These are phyloP conservation scores for Cryptoprocta ferox DNA, from an alignment of 2,797 vertebrate species.

Conservation along the genomic window DNA sequence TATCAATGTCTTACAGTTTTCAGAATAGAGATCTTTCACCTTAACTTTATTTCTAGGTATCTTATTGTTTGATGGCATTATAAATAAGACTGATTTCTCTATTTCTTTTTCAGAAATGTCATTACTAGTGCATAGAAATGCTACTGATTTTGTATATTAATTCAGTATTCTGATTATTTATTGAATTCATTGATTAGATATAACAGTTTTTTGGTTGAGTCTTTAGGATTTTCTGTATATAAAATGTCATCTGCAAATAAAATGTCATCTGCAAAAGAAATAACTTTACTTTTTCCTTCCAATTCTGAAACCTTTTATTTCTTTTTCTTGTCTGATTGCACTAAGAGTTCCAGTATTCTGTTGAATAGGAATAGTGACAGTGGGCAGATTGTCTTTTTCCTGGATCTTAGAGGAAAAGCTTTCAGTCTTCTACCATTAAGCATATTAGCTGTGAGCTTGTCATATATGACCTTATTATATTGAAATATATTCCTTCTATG, in stretches of 20 bases:
- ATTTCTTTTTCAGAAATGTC: not conserved
- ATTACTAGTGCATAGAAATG: not conserved
- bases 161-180: not conserved
- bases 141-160: not conserved
- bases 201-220: not conserved
- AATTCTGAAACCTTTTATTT: not conserved
- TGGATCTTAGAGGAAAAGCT: not conserved
- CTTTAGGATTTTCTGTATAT: not conserved
- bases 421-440: not conserved
- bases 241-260: not conserved
- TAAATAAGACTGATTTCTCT: not conserved
- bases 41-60: not conserved
- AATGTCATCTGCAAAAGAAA: not conserved
- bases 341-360: not conserved
- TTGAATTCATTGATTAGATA: not conserved
- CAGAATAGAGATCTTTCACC: not conserved
- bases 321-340: not conserved
- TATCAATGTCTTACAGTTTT: not conserved
- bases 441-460: not conserved
- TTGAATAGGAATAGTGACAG: not conserved
- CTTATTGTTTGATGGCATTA: not conserved
- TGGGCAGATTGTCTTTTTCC: not conserved
- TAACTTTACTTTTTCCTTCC: not conserved
- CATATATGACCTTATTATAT: not conserved
- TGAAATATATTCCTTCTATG: not conserved